Conservation (phyloP, 2,888 invertebrate species). For the Callyntrura sp. region DNA sequence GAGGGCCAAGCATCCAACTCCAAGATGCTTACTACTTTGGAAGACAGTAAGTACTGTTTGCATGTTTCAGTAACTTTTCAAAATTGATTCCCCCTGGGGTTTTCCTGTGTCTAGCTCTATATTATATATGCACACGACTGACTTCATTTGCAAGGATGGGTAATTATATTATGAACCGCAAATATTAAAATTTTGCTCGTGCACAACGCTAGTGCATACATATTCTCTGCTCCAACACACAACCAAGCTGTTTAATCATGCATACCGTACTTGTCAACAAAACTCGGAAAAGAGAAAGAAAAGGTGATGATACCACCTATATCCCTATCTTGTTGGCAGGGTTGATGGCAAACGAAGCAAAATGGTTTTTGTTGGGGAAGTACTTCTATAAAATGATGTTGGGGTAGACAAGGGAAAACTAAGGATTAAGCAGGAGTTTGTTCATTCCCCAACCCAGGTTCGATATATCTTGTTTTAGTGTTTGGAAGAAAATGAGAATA, state of each 20-base stretch:
- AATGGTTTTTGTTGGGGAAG: neutral
- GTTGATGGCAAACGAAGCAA: conserved; percentile 27
- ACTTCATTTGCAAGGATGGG: no score
- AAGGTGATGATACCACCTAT: conserved; percentile 32
- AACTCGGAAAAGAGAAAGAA: neutral
- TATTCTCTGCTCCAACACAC: neutral
- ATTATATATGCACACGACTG: neutral
- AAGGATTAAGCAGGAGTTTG: neutral
- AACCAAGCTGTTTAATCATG: neutral
- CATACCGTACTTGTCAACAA: conserved; percentile 11
- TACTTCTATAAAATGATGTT: neutral
- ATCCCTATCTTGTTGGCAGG: neutral
- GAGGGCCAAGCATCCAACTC: conserved; percentile 98
- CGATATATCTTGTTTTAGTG: neutral
- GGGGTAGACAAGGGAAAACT: conserved; percentile 9
- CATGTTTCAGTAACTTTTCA: neutral
- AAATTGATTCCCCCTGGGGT: neutral
- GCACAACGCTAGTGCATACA: conserved; percentile 16
- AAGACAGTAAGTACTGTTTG: conserved; percentile 88
- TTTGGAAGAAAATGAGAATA: conserved; percentile 33
- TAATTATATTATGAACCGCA: neutral
- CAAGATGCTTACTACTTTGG: conserved; percentile 92
- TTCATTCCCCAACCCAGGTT: conserved; percentile 37
- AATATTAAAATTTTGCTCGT: conserved; percentile 39
- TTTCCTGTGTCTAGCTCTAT: neutral